A percentile compares a stretch with the other conserved stretches of the same genome.
phyloP scores from a whole-genome alignment of 2,888 invertebrate species.

The Drosophila trichaetosa region DNA sequence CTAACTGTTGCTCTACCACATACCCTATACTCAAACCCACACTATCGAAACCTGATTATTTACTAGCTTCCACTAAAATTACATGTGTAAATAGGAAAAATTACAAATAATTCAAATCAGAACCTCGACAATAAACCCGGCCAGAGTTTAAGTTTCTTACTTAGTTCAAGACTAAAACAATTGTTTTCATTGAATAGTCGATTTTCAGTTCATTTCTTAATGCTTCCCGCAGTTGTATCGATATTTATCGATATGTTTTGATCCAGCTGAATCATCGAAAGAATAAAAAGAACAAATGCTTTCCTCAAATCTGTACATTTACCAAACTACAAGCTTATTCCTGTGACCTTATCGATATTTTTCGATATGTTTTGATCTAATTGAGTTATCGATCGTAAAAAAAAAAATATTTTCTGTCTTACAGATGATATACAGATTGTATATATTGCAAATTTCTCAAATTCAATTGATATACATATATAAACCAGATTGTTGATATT shows the following conservation, averaged over 20 bases:
- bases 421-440: neutral
- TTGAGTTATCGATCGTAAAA: neutral
- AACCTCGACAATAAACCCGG: no score
- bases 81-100: neutral
- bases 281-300: neutral
- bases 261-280: neutral
- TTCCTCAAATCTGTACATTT: neutral
- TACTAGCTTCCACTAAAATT: neutral
- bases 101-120: neutral
- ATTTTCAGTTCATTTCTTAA: neutral
- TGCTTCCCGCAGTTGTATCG: neutral
- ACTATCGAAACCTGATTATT: neutral
- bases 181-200: neutral
- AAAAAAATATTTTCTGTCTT: neutral
- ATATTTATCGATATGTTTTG: neutral
- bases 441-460: neutral
- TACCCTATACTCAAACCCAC: neutral
- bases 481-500: neutral
- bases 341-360: neutral
- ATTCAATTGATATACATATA: neutral
- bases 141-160: no score
- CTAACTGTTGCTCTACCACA: neutral
- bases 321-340: neutral
- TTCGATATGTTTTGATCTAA: neutral
- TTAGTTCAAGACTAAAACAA: neutral